A percentile compares a stretch with the other conserved stretches of the same genome.
phyloP scores from a whole-genome alignment of 2,797 vertebrate species.

The Arctocebus calabarensis region DNA sequence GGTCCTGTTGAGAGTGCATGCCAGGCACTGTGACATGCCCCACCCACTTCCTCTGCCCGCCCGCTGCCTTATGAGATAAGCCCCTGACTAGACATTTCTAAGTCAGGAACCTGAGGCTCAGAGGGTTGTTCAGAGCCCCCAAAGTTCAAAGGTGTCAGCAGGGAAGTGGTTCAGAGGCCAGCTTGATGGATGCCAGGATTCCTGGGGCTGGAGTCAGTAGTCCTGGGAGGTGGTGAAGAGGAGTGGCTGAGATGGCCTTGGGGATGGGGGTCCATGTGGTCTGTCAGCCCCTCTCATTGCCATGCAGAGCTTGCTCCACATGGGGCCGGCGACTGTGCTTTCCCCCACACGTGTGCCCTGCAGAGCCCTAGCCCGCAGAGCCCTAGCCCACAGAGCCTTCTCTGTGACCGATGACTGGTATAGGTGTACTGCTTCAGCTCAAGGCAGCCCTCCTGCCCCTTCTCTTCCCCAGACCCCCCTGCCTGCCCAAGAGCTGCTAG shows the following conservation, averaged over 20 bases:
- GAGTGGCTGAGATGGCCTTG: background rate
- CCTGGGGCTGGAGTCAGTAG: background rate
- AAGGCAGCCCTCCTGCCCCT: background rate
- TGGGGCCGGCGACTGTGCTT: background rate
- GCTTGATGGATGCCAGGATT: background rate
- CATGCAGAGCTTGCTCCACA: no score
- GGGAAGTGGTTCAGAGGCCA: background rate
- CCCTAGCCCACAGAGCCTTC: background rate
- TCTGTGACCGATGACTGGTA: background rate
- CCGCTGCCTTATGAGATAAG: background rate
- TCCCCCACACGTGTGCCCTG: background rate
- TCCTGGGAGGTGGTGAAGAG: background rate
- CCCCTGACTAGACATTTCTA: background rate
- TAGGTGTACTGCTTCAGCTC: fast-evolving
- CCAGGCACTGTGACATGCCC: background rate
- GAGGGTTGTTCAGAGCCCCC: background rate
- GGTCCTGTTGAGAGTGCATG: background rate
- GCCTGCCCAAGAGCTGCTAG: background rate
- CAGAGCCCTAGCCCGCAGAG: no score
- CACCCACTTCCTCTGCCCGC: background rate
- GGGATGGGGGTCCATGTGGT: background rate
- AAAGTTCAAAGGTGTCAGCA: background rate
- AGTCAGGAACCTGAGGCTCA: background rate
- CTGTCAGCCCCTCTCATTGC: background rate
- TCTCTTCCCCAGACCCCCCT: background rate